Base-by-base conservation (phyloP, 2,888 invertebrate species). In the Diarsia brunnea region DNA sequence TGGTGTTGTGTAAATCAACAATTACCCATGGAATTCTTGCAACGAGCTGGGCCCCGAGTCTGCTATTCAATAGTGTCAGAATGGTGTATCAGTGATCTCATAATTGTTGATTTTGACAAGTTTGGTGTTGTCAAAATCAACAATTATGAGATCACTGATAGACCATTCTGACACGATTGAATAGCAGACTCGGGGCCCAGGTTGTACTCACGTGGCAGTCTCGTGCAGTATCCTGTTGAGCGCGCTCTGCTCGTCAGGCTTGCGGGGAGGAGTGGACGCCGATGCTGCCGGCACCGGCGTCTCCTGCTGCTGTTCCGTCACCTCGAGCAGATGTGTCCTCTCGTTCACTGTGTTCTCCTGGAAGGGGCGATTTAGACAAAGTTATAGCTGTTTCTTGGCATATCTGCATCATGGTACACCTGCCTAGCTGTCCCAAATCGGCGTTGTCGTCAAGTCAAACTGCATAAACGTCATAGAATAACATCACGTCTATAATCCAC, bases 191-290 rank as follows among this genome's bases (percentile, higher is more conserved):
- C n/a, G n/a, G n/a, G n/a, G n/a, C n/a, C n/a, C 38, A 38, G 19
- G 60, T 19, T 11, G 11, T 60, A 97, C 97, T 97, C 95, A 99
- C 99, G 98, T 98, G 70, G 99, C 98, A 82, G 98, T 98, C 95
- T 98, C 98, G 91, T 98, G 98, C 71, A 99, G 97, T 94, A 99
- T 98, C 95, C 98, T 97, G 92, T 98, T 98, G 68, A 99, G 97
- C 1, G 98, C 99, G 90, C 98, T 98, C 96, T 99, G 99, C 93
- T 99, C 99, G 93, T 99, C 99, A 70, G 98, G 98, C 94, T 98
- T 98, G 91, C 98, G 97, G 16, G 98, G 98, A 75, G 98, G 98
- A 0, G 97, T 97, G 70, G 94, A 89, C 45, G 95, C 94, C 24
- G 95, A 94, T 0, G 93, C 93, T 0, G 93, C 93, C 84, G 98